Evolutionary conservation across 2,113 vertebrate species (phyloP), one percentile per base, ranked within the genome.

Genomic region (Passer domesticus): DNA sequence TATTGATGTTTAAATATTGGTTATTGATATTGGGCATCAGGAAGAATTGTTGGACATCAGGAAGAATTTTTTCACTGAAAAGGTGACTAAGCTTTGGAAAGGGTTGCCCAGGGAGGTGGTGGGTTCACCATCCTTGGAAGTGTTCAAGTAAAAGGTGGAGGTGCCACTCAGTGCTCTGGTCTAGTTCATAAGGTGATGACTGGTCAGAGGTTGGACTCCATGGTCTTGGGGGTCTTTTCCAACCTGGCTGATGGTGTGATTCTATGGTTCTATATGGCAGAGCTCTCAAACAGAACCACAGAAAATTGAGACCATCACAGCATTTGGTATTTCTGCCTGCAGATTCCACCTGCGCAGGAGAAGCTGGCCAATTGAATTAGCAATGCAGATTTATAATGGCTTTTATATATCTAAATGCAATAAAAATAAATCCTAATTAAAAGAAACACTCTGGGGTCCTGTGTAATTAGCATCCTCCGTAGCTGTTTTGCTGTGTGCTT

Each of bases 351-450:
- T 84, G 56, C 43, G 41, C 52, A 35, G 56, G 73, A 82, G 28
- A 49, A 78, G 64, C 52, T 83, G 62, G 44, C 64, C 81, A 68
- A 28, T 1, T 53, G 64, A 86, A 88, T 87, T 86, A 92, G 47
- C 83, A 92, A 37, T 74, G 49, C 44, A 72, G 76, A 56, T 89
- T 90, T 78, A 37, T 33, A 81, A 41, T 33, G 25, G 28, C 83
- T 43, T 94, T 93, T 90, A 44, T 89, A 49, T 70, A 75, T 86
- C 56, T 84, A 90, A 88, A 78, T 68, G 79, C 30, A 93, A 81
- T 90, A 90, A 83, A 93, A 96, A 92, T 88, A 72, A 28, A 89
- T 90, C 92, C 82, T 89, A 92, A 97, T 96, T 93, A 90, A 87
- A 93, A 68, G 44, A 49, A 90, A 31, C 41, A 72, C 83, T 73